Evolutionary conservation across 2,113 vertebrate genomes (phyloP), one percentile per base, ranked within the genome.

Genomic region (human): DNA sequence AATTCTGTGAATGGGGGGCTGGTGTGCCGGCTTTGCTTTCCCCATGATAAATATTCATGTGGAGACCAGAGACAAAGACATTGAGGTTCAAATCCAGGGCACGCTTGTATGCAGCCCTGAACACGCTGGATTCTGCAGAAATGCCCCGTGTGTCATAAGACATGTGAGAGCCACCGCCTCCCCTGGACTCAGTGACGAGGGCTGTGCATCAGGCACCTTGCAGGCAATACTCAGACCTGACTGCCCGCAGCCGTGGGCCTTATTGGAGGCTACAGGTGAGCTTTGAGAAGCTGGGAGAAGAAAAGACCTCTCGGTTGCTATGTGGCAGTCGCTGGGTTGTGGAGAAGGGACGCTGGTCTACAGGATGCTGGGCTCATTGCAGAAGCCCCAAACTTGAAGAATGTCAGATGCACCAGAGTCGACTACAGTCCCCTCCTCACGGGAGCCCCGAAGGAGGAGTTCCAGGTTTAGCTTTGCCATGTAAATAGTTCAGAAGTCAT

Each of bases 281-380:
- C 22, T 30, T 23, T 3, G 4, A 11, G 79, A n/a, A 0, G 25
- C 1, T 1, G 25, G 57, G 9, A 38, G 43, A 27, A 22, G n/a
- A 17, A 20, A 40, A 32, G 2, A 22, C 0, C 20, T 5, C n/a
- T 3, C 20, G 55, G 55, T 17, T 0, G 22, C 14, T 4, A 38
- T 0, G 0, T 6, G 9, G 22, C 0, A 2, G 32, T 22, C 50
- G 17, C 1, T 2, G 13, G 23, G 6, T 8, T 8, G 3, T 5
- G 0, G 3, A 23, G 35, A 57, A 25, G 38, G 38, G 16, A 8
- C 0, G 0, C 0, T 25, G 3, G 22, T 40, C n/a, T 4, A 2
- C 4, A 1, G 12, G 1, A 0, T 2, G 0, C 5, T 2, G 0
- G 18, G 4, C 12, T 22, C 6, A 8, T 13, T 0, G 0, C 3